A percentile compares a stretch with the other conserved stretches of the same genome.
Evolutionary conservation across 1,140 invertebrate species (phyloP).

Genomic region (Dufourea novaeangliae): DNA sequence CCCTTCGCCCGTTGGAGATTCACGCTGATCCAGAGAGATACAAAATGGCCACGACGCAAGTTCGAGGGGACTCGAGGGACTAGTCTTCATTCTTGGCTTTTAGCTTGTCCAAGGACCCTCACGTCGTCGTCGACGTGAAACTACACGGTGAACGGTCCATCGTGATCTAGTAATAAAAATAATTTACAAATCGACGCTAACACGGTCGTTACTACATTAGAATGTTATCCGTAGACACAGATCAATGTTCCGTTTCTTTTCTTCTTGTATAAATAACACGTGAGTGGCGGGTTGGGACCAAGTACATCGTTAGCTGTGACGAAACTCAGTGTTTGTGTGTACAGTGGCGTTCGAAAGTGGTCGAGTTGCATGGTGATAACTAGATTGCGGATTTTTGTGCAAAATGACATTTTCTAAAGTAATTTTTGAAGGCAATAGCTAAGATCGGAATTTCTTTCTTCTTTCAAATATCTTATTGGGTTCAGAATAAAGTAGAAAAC

Average conservation of each 20-base stretch:
- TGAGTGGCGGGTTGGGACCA: not conserved
- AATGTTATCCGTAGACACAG: constrained; percentile 42
- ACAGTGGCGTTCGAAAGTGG: not conserved
- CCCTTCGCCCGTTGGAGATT: not conserved
- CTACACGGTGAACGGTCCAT: not conserved
- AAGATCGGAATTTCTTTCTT: too few species aligned
- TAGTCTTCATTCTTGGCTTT: constrained; percentile 13
- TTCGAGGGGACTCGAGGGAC: constrained; percentile 28
- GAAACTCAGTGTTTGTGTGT: not conserved
- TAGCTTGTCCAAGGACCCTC: constrained; percentile 20
- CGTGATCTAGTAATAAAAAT: constrained; percentile 36
- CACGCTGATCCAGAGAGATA: not conserved
- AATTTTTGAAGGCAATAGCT: too few species aligned
- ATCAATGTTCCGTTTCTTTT: constrained; percentile 1
- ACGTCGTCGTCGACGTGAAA: not conserved
- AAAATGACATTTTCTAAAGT: too few species aligned
- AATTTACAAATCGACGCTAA: constrained; percentile 53
- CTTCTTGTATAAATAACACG: constrained; percentile 11
- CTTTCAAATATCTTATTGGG: too few species aligned
- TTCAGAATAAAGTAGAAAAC: too few species aligned
- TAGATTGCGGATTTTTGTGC: not conserved
- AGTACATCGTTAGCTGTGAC: not conserved
- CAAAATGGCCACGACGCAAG: constrained; percentile 22
- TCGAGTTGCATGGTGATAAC: not conserved
- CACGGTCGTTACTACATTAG: constrained; percentile 30